Conservation (phyloP, 1,140 invertebrate species). For the Cylas formicarius region DNA sequence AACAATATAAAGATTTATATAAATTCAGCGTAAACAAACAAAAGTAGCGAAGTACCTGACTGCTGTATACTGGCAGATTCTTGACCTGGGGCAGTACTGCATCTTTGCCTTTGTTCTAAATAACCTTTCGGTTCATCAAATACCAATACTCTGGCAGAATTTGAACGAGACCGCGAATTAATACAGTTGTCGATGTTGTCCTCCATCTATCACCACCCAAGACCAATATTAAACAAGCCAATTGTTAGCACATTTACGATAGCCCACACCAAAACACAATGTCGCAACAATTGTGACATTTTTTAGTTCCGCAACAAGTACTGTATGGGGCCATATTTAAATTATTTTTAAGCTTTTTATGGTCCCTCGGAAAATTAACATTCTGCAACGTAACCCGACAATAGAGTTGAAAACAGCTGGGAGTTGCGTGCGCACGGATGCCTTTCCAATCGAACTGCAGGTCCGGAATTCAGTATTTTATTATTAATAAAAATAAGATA, state of each 20-base stretch:
- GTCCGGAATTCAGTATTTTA: too few relatives aligned
- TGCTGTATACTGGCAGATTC: conserved; percentile 13
- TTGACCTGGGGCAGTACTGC: conserved; percentile 16
- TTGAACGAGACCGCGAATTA: conserved; percentile 45
- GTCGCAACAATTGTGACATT: neutral
- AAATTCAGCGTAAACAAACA: too few relatives aligned
- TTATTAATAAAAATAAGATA: too few relatives aligned
- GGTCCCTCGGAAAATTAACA: conserved; percentile 25
- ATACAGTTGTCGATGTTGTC: conserved; percentile 32
- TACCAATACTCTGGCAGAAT: conserved; percentile 49
- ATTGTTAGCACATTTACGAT: conserved; percentile 11
- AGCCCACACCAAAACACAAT: neutral
- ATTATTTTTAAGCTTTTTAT: conserved; percentile 15
- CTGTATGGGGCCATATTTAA: conserved; percentile 9
- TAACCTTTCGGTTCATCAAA: conserved; percentile 41
- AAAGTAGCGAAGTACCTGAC: conserved; percentile 16
- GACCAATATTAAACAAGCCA: conserved; percentile 10
- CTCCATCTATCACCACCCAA: conserved; percentile 37
- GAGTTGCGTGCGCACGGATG: conserved; percentile 20
- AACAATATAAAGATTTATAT: too few relatives aligned
- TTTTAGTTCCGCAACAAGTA: conserved; percentile 1
- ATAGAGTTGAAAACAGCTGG: conserved; percentile 24
- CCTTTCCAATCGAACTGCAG: too few relatives aligned
- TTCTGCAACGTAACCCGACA: conserved; percentile 26
- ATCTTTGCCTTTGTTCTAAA: conserved; percentile 25